These are phyloP conservation scores for Galaxea fascicularis DNA, from an alignment of 92 coral and sea anemone species.

Conservation along the genomic window DNA sequence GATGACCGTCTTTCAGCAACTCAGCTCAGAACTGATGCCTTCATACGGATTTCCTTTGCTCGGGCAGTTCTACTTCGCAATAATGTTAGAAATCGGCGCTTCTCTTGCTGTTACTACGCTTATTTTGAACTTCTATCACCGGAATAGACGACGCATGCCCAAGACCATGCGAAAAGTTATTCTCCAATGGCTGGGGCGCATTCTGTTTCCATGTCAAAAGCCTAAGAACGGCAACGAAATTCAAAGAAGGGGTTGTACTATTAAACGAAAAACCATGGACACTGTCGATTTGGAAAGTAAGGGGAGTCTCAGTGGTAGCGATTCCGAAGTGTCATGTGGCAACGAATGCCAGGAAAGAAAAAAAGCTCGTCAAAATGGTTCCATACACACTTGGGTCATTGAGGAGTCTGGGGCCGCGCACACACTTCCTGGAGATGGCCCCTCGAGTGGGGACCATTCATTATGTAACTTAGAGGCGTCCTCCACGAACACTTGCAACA, in stretches of 20 bases:
- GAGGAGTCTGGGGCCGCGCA: constrained; percentile 25
- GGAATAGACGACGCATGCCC: constrained; percentile 72
- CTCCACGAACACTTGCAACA: constrained; percentile 9
- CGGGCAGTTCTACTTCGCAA: constrained; percentile 74
- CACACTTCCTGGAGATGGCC: not conserved
- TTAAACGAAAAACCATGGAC: not conserved
- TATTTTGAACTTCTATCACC: constrained; percentile 66
- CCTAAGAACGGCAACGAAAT: constrained; percentile 47
- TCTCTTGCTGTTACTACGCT: constrained; percentile 66
- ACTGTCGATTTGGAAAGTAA: constrained; percentile 2
- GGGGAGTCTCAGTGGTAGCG: not conserved
- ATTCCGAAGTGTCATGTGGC: constrained; percentile 10
- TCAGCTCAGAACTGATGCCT: constrained; percentile 72
- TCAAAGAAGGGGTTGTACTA: not conserved
- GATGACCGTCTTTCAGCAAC: constrained; percentile 73
- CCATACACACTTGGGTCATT: constrained; percentile 19
- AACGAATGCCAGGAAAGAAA: constrained; percentile 3
- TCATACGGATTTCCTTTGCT: constrained; percentile 69
- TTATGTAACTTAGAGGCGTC: constrained; percentile 19
- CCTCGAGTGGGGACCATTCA: constrained; percentile 8
- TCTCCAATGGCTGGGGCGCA: constrained; percentile 58
- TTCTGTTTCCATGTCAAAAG: constrained; percentile 76
- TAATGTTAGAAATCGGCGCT: constrained; percentile 65
- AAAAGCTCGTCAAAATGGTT: not conserved
- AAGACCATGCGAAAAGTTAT: constrained; percentile 63